These are phyloP conservation scores for Epistrophella euchroma DNA, from an alignment of 2,888 invertebrate genomes.

Conservation along the genomic window DNA sequence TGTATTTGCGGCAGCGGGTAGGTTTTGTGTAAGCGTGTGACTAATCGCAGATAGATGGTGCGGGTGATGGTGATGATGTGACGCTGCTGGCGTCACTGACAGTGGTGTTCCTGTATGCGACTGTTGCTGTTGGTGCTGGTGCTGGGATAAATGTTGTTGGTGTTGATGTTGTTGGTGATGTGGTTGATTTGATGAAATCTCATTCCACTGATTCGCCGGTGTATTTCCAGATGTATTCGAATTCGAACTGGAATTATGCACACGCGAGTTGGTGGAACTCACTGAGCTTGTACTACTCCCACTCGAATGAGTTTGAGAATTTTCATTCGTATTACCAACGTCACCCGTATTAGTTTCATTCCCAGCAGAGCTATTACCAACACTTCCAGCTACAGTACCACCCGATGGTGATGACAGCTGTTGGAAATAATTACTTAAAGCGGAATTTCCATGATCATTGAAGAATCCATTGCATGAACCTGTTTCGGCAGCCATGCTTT, in stretches of 20 bases:
- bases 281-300: slow-evolving; percentile 67
- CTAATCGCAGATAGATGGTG: slow-evolving; percentile 79
- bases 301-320: slow-evolving; percentile 64
- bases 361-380: slow-evolving; percentile 61
- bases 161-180: slow-evolving; percentile 72
- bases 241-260: slow-evolving; percentile 57
- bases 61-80: slow-evolving; percentile 71
- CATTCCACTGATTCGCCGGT: slow-evolving; percentile 67
- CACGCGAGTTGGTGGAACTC: slow-evolving; percentile 61
- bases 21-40: slow-evolving; percentile 79
- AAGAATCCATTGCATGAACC: slow-evolving; percentile 81
- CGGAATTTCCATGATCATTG: slow-evolving; percentile 80
- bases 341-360: slow-evolving; percentile 60
- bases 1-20: slow-evolving; percentile 79
- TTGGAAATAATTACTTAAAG: slow-evolving; percentile 79
- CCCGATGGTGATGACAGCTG: slow-evolving; percentile 79
- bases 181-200: slow-evolving; percentile 68
- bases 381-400: slow-evolving; percentile 59
- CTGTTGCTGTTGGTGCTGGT: slow-evolving; percentile 79
- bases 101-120: slow-evolving; percentile 77
- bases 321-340: slow-evolving; percentile 69
- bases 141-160: slow-evolving; percentile 62
- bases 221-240: slow-evolving; percentile 48
- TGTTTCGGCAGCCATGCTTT: slow-evolving; percentile 76
- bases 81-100: slow-evolving; percentile 74